phyloP scores from a whole-genome alignment of 2,888 invertebrate genomes.

The Pecten maximus region DNA sequence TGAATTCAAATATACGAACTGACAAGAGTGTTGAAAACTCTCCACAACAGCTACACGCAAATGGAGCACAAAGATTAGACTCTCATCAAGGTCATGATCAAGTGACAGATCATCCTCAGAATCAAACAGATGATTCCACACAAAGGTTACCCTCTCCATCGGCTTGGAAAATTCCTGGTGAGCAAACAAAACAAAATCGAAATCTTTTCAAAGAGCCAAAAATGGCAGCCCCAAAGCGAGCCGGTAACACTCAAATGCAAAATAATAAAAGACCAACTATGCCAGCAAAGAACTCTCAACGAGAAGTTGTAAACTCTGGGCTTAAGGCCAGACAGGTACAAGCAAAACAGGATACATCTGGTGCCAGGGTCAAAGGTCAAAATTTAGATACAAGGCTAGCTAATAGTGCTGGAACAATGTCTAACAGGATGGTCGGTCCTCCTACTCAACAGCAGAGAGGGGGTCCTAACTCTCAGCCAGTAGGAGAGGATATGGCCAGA shows the following conservation, averaged over 20 bases:
- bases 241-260: not conserved
- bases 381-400: not conserved
- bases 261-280: constrained; percentile 3
- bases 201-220: constrained; percentile 20
- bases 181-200: constrained; percentile 35
- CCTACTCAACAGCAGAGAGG: not conserved
- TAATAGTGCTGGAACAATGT: not conserved
- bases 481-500: not conserved
- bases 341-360: not conserved
- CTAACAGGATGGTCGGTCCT: not conserved
- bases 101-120: not conserved
- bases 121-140: not conserved
- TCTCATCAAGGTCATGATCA: not conserved
- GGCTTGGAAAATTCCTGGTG: constrained; percentile 47
- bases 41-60: not conserved
- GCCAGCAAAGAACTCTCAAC: not conserved
- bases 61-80: not conserved
- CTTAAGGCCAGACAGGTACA: not conserved
- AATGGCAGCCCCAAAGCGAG: not conserved
- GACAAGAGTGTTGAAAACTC: not conserved
- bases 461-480: not conserved
- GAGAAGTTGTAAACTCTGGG: not conserved
- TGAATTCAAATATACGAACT: not conserved
- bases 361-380: not conserved
- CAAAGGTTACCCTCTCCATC: not conserved